Evolutionary conservation across 2,888 invertebrate species (phyloP).

Genomic region (Eubasilissa splendida): DNA sequence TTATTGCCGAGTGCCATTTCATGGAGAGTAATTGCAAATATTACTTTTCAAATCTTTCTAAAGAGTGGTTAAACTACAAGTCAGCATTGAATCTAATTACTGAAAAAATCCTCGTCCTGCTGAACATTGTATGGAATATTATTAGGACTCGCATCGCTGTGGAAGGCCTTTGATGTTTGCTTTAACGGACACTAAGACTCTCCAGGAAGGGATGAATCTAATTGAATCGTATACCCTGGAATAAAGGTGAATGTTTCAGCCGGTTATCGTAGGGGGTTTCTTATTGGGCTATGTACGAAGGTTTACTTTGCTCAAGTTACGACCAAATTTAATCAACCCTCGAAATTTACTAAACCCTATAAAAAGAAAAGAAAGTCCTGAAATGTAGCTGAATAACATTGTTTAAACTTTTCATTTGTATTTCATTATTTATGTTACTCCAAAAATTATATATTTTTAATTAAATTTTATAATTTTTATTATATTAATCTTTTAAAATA

Average conservation of each 20-base stretch:
- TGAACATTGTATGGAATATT: background rate
- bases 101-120: conserved; percentile 18
- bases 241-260: conserved; percentile 25
- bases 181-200: conserved; percentile 36
- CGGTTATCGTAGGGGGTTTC: conserved; percentile 13
- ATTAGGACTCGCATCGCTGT: conserved; percentile 13
- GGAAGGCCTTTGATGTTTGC: conserved; percentile 22
- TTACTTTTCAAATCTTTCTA: no score
- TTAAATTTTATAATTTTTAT: no score
- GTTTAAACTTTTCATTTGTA: no score
- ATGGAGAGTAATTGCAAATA: no score
- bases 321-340: conserved; percentile 21
- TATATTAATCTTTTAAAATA: no score
- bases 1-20: no score
- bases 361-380: background rate
- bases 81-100: conserved; percentile 54
- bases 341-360: conserved; percentile 4
- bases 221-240: conserved; percentile 41
- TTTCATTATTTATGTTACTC: no score
- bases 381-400: no score
- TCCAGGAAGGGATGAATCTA: conserved; percentile 33
- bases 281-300: background rate
- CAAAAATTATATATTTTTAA: no score
- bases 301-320: conserved; percentile 16
- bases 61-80: background rate